Evolutionary conservation across 2,888 invertebrate species (phyloP).

Genomic region (Andricus quercusramuli): DNA sequence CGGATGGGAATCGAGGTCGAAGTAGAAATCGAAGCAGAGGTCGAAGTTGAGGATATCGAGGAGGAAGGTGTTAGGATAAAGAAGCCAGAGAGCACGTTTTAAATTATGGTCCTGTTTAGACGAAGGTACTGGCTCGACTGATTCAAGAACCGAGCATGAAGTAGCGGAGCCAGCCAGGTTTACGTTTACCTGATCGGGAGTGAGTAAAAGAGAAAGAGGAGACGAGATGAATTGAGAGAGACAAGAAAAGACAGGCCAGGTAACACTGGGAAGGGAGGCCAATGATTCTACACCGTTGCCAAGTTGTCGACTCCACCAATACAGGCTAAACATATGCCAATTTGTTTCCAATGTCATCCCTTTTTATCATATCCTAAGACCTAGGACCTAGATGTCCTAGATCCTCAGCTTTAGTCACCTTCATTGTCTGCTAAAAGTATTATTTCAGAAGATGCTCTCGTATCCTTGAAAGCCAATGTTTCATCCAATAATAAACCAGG

Average conservation of each 20-base stretch:
- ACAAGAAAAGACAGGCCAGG: constrained; percentile 54
- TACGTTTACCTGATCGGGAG: constrained; percentile 66
- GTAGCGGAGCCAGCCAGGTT: constrained; percentile 61
- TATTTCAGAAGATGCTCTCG: not conserved
- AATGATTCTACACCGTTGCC: constrained; percentile 66
- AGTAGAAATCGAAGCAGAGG: constrained; percentile 59
- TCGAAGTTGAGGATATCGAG: constrained; percentile 47
- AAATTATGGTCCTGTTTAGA: constrained; percentile 40
- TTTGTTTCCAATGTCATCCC: constrained; percentile 43
- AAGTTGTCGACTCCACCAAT: constrained; percentile 60
- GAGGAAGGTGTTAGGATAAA: constrained; percentile 8
- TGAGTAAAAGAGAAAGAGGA: constrained; percentile 57
- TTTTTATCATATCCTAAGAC: not conserved
- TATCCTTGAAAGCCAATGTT: not conserved
- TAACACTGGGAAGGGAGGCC: constrained; percentile 49
- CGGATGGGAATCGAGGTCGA: constrained; percentile 59
- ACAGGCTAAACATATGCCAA: constrained; percentile 42
- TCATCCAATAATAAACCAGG: no score
- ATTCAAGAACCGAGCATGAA: constrained; percentile 68
- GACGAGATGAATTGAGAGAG: constrained; percentile 46
- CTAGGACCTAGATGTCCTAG: no score
- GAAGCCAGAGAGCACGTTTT: constrained; percentile 50
- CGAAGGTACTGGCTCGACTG: constrained; percentile 69
- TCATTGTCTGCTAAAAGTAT: not conserved
- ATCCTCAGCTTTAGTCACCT: not conserved